A percentile compares a stretch with the other conserved stretches of the same genome.
Evolutionary conservation across 64 coral and sea anemone species (phyloP).

Genomic region (Stichodactyla mertensii): DNA sequence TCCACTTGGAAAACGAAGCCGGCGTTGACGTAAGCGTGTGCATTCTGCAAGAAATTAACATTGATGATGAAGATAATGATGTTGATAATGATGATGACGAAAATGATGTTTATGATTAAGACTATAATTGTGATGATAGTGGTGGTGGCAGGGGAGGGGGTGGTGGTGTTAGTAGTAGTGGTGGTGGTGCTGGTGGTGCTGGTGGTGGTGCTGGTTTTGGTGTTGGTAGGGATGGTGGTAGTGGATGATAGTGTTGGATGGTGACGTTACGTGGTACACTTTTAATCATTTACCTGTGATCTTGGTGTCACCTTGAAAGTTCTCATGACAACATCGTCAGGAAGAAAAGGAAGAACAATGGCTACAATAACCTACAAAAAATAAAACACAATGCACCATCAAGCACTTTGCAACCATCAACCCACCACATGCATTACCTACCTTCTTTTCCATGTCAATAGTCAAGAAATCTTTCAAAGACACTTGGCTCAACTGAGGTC

Average conservation of each 20-base stretch:
- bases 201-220: neutral
- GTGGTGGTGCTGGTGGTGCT: neutral
- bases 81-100: too few relatives aligned
- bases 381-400: neutral
- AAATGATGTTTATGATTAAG: too few relatives aligned
- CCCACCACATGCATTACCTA: neutral
- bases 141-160: too few relatives aligned
- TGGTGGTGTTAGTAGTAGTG: neutral
- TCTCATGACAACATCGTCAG: slow-evolving; percentile 18
- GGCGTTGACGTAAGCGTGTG: too few relatives aligned
- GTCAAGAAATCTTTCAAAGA: slow-evolving; percentile 21
- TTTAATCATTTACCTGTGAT: slow-evolving; percentile 42
- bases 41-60: too few relatives aligned
- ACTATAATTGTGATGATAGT: too few relatives aligned
- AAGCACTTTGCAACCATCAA: neutral
- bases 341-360: slow-evolving; percentile 4
- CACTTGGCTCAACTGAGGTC: too few relatives aligned
- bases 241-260: neutral
- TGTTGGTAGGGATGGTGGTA: too few relatives aligned
- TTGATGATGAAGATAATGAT: too few relatives aligned
- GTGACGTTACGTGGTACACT: neutral
- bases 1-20: too few relatives aligned
- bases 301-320: slow-evolving; percentile 82
- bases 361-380: slow-evolving; percentile 14
- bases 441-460: slow-evolving; percentile 51